These are phyloP conservation scores for Porites evermanni DNA, from an alignment of 92 coral and sea anemone species.

Conservation along the genomic window DNA sequence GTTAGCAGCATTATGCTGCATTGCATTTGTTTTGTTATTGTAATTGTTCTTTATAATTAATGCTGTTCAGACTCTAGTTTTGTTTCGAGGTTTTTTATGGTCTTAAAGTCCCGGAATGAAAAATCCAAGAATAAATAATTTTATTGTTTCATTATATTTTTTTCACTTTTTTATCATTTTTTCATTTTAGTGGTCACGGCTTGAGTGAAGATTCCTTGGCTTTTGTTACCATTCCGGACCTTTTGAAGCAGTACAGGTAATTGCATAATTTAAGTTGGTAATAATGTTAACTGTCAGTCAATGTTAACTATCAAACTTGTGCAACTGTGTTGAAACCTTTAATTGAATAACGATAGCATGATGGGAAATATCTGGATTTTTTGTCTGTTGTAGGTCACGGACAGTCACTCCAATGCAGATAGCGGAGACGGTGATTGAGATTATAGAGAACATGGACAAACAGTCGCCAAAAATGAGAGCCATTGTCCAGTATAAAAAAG, in stretches of 20 bases:
- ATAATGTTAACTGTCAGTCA: not conserved
- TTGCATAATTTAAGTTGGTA: not conserved
- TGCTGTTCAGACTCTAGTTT: no score
- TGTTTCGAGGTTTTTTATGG: no score
- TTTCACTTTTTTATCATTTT: not conserved
- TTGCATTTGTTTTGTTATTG: no score
- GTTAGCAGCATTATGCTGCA: no score
- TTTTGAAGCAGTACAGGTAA: slow-evolving; percentile 76
- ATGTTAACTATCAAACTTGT: no score
- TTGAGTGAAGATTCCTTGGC: slow-evolving; percentile 35
- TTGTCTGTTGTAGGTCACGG: slow-evolving; percentile 56
- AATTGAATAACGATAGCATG: no score
- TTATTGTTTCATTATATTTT: no score
- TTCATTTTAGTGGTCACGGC: not conserved
- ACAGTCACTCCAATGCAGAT: slow-evolving; percentile 83
- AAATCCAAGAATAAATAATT: not conserved
- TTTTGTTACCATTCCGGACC: slow-evolving; percentile 73
- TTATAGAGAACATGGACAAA: slow-evolving; percentile 73
- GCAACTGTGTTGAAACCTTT: no score
- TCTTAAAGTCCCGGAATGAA: no score
- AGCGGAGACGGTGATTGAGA: slow-evolving; percentile 72
- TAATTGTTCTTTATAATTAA: no score
- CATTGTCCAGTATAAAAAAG: slow-evolving; percentile 77
- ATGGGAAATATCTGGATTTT: no score
- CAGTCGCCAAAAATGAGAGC: slow-evolving; percentile 69